Base-by-base conservation (phyloP, 2,113 vertebrate genomes). In the Potamarius usumacintae region DNA sequence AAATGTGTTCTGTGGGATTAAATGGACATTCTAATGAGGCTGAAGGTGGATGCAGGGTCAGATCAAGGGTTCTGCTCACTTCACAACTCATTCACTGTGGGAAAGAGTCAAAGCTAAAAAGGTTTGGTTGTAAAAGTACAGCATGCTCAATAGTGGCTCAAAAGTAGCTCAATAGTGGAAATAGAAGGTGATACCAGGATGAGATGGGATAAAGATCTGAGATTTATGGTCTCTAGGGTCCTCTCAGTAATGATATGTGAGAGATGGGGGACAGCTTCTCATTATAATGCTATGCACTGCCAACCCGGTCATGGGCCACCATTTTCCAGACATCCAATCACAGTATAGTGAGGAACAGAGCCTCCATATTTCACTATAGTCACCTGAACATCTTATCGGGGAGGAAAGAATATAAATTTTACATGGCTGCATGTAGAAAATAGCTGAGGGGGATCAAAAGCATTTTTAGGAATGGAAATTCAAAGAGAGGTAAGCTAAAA, bases 181-280 rank as follows among this genome's bases (percentile, higher is more conserved):
- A 87, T 48, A 79, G 82, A 84, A 55, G 81, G 84, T 50, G 88
- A 88, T 88, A 63, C 71, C n/a, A 57, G 30, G 67, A 84, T 42
- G 86, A 84, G 86, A 90, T 87, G 87, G 88, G 87, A 87, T 83
- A 72, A 85, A 82, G 83, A 88, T 83, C 58, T 65, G 85, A 91
- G 89, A 91, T 89, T 91, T 91, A 91, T 88, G 82, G 71, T 80
- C 90, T 89, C 86, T 53, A 69, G 78, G 78, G 90, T 79, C 34
- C 81, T 76, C 58, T 84, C 85, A 34, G 63, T 90, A 91, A 90
- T 91, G 87, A 91, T 90, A 90, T 88, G 90, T 89, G 89, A 91
- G 84, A 88, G 30, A 62, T 48, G 34, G 18, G 9, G 87, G 58
- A 87, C 79, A 57, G 78, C 79, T 22, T 82, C 88, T 91, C 85